These are phyloP conservation scores for Diaperis boleti DNA, from an alignment of 2,888 invertebrate species.

Conservation along the genomic window DNA sequence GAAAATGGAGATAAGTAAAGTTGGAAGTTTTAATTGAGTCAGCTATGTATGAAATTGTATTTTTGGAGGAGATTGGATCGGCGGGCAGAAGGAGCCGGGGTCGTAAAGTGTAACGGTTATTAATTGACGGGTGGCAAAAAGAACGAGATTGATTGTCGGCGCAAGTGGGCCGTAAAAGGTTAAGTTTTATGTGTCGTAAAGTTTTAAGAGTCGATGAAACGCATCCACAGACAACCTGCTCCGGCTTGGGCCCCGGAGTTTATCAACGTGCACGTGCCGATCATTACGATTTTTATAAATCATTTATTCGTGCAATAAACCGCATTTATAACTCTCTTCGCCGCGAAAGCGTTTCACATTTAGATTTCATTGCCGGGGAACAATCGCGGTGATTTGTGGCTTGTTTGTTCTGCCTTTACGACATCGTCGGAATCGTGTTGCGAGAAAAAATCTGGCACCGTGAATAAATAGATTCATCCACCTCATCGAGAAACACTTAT, in stretches of 20 bases:
- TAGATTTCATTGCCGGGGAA: background rate
- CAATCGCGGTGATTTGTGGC: background rate
- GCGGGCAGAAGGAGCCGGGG: background rate
- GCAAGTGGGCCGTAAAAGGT: slow-evolving; percentile 66
- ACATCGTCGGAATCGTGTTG: too few relatives aligned
- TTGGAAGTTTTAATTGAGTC: slow-evolving; percentile 53
- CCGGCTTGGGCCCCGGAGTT: slow-evolving; percentile 50
- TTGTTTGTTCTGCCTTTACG: background rate
- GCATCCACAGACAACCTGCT: slow-evolving; percentile 62
- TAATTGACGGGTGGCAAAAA: slow-evolving; percentile 27
- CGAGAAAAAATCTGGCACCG: too few relatives aligned
- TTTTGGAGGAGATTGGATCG: slow-evolving; percentile 3
- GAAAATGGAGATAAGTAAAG: slow-evolving; percentile 53
- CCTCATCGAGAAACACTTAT: too few relatives aligned
- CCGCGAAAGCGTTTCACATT: slow-evolving; percentile 4
- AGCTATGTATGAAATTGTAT: slow-evolving; percentile 16
- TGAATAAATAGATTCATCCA: too few relatives aligned
- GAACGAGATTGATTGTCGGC: slow-evolving; percentile 60
- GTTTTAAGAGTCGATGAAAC: slow-evolving; percentile 66
- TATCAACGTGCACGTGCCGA: slow-evolving; percentile 50
- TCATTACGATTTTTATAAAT: slow-evolving; percentile 52
- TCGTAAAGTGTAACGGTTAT: slow-evolving; percentile 8
- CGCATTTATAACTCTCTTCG: slow-evolving; percentile 24
- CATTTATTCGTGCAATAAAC: slow-evolving; percentile 49
- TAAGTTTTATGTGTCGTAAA: slow-evolving; percentile 67